Conservation (phyloP, 2,113 vertebrate species). For the Choloepus hoffmanni region DNA sequence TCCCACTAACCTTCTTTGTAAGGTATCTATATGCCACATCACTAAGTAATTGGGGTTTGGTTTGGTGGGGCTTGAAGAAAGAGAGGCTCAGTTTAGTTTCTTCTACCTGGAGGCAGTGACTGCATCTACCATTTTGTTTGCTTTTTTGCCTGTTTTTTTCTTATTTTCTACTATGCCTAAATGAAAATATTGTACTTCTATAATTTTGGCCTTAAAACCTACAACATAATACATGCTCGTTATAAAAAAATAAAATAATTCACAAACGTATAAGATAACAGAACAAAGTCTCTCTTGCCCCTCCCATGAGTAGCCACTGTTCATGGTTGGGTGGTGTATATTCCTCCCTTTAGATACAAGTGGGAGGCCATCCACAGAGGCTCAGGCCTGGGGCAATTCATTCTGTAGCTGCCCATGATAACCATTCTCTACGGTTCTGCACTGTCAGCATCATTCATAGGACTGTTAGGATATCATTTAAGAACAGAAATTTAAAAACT, state of each 20-base stretch:
- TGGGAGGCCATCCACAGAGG: too few relatives aligned
- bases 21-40: neutral
- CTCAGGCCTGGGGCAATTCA: neutral
- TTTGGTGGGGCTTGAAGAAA: neutral
- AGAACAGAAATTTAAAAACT: slow-evolving; percentile 28
- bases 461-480: neutral
- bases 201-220: neutral
- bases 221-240: neutral
- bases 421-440: neutral
- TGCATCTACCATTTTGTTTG: neutral
- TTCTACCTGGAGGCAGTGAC: neutral
- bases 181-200: neutral
- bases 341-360: neutral
- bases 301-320: neutral
- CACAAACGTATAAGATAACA: neutral
- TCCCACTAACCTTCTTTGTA: neutral
- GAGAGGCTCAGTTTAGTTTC: neutral
- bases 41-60: neutral
- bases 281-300: fast-evolving
- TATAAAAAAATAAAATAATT: neutral
- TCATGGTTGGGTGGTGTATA: neutral
- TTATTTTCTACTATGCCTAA: neutral
- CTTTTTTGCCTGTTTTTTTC: neutral
- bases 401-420: too few relatives aligned
- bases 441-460: neutral